Conservation (phyloP, 2,797 vertebrate species). For the Gadopsis marmoratus region DNA sequence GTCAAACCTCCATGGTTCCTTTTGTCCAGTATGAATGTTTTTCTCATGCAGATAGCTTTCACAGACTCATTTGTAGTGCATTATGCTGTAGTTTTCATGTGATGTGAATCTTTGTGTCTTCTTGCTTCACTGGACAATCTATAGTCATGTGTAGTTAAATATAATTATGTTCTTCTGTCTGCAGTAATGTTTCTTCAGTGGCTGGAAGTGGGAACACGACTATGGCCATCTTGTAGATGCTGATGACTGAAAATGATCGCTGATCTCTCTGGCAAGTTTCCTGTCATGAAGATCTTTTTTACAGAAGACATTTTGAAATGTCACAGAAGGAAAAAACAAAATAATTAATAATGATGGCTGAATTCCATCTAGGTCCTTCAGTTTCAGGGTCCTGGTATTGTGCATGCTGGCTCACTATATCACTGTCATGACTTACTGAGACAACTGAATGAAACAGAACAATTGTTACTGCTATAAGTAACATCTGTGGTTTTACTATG, state of each 20-base stretch:
- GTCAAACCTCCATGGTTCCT: slow-evolving; percentile 10
- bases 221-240: slow-evolving; percentile 12
- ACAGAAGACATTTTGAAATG: background rate
- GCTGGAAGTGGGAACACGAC: slow-evolving; percentile 13
- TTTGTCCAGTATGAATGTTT: slow-evolving; percentile 15
- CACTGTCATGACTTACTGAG: background rate
- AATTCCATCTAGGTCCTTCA: slow-evolving; percentile 3
- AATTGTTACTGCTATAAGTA: background rate
- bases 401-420: background rate
- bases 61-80: slow-evolving; percentile 48
- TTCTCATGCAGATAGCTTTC: slow-evolving; percentile 50
- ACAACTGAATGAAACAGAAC: background rate
- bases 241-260: slow-evolving; percentile 21
- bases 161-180: slow-evolving; percentile 9
- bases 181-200: slow-evolving; percentile 4
- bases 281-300: background rate
- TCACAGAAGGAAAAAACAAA: background rate
- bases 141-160: background rate
- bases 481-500: background rate
- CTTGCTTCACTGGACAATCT: slow-evolving; percentile 20
- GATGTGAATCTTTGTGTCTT: slow-evolving; percentile 23
- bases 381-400: background rate
- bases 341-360: accelerated
- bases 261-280: slow-evolving; percentile 12
- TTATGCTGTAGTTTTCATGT: slow-evolving; percentile 28